Percentiles rank a stretch among this genome's conserved stretches.
These are phyloP conservation scores for Brenthis hecate DNA, from an alignment of 2,888 invertebrate genomes.

Conservation along the genomic window DNA sequence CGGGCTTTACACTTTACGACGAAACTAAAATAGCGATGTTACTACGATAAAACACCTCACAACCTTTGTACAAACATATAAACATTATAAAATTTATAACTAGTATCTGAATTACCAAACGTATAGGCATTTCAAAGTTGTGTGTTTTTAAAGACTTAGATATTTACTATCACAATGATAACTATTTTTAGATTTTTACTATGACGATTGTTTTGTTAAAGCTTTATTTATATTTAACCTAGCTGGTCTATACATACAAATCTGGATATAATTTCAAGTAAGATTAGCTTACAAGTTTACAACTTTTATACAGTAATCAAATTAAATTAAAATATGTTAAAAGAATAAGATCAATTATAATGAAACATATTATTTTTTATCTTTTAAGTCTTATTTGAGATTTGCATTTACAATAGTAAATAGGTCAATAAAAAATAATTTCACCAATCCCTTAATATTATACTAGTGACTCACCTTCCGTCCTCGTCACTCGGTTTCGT, in stretches of 20 bases:
- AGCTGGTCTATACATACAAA: no score
- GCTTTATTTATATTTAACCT: background rate
- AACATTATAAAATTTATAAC: constrained; percentile 23
- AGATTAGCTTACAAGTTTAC: no score
- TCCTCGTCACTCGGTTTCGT: no score
- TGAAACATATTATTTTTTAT: no score
- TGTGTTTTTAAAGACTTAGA: constrained; percentile 26
- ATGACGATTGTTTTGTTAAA: background rate
- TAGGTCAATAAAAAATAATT: no score
- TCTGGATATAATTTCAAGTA: background rate
- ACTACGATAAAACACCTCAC: constrained; percentile 30
- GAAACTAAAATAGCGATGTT: constrained; percentile 26
- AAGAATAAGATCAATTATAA: no score
- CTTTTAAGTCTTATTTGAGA: no score
- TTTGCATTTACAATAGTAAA: no score
- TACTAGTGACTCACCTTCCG: no score
- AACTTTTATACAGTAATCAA: no score
- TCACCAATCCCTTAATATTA: no score
- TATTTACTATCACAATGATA: constrained; percentile 24
- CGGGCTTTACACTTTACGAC: constrained; percentile 41
- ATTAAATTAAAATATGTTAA: no score
- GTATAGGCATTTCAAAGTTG: constrained; percentile 10
- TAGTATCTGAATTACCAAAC: constrained; percentile 20
- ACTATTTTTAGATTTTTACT: constrained; percentile 24
- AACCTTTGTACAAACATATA: constrained; percentile 27